phyloP scores from a whole-genome alignment of 2,113 vertebrate genomes.

The Labrus mixtus region DNA sequence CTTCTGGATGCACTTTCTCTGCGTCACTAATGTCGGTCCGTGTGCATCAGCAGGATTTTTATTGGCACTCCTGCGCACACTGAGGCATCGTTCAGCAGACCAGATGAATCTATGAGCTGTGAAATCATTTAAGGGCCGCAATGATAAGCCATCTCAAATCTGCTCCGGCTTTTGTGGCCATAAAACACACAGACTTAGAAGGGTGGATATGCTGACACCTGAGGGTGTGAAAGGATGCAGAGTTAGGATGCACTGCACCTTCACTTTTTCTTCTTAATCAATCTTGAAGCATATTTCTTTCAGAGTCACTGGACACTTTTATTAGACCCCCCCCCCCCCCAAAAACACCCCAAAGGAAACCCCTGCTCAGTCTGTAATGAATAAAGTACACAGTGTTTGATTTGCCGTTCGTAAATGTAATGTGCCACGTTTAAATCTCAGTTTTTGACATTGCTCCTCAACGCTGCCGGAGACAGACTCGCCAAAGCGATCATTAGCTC shows the following conservation, averaged over 20 bases:
- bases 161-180: conserved; percentile 50
- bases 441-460: no score
- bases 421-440: no score
- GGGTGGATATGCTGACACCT: conserved; percentile 60
- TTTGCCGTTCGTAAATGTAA: conserved; percentile 15
- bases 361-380: conserved; percentile 16
- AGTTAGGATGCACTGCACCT: conserved; percentile 32
- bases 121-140: conserved; percentile 68
- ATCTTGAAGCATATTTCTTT: conserved; percentile 47
- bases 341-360: conserved; percentile 37
- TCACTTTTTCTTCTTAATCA: conserved; percentile 16
- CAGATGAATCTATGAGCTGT: conserved; percentile 75
- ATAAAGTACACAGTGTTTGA: conserved; percentile 30
- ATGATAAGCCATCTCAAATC: conserved; percentile 69
- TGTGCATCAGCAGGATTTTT: conserved; percentile 65
- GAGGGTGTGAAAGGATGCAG: conserved; percentile 38
- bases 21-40: conserved; percentile 43
- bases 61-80: conserved; percentile 56
- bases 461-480: no score
- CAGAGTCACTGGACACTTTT: conserved; percentile 34
- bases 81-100: conserved; percentile 56
- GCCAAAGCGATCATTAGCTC: no score
- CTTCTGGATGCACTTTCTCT: conserved; percentile 41
- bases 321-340: conserved; percentile 50
- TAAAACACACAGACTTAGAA: conserved; percentile 64